A percentile compares a stretch with the other conserved stretches of the same genome.
Conservation (phyloP, 2,888 invertebrate genomes). For the Leptopilina syphax region DNA sequence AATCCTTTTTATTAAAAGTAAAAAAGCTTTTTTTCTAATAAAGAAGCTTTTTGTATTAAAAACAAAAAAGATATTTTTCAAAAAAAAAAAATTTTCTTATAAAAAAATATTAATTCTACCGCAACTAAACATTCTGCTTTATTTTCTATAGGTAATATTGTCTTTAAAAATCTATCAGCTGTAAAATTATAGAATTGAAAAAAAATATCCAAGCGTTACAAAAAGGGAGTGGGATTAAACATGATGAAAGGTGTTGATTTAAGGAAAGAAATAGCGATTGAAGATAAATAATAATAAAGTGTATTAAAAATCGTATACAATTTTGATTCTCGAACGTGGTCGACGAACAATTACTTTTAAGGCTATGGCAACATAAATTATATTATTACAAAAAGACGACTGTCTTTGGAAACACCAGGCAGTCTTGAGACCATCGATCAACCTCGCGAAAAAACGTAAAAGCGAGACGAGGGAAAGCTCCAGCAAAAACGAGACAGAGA, state of each 20-base stretch:
- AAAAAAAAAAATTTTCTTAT: too few relatives aligned
- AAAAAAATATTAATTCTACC: too few relatives aligned
- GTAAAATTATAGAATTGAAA: too few relatives aligned
- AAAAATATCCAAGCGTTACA: too few relatives aligned
- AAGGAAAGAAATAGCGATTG: conserved; percentile 51
- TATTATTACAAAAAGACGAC: conserved; percentile 56
- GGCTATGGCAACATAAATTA: conserved; percentile 69
- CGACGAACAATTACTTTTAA: conserved; percentile 62
- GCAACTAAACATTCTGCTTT: too few relatives aligned
- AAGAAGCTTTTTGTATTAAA: too few relatives aligned
- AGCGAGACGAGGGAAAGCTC: conserved; percentile 47
- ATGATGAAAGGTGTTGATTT: background rate
- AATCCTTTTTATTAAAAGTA: too few relatives aligned
- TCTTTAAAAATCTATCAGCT: too few relatives aligned
- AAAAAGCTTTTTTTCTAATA: too few relatives aligned
- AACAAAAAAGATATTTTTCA: too few relatives aligned
- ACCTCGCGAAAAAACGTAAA: conserved; percentile 40
- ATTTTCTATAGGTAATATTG: too few relatives aligned
- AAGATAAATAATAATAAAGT: conserved; percentile 74
- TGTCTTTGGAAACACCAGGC: conserved; percentile 49
- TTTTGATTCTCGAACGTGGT: conserved; percentile 71
- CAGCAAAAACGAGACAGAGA: background rate
- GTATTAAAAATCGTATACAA: conserved; percentile 76
- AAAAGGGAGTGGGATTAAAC: background rate
- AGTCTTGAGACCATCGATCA: conserved; percentile 50